phyloP scores from a whole-genome alignment of 2,113 vertebrate species.

The Hiodon alosoides region DNA sequence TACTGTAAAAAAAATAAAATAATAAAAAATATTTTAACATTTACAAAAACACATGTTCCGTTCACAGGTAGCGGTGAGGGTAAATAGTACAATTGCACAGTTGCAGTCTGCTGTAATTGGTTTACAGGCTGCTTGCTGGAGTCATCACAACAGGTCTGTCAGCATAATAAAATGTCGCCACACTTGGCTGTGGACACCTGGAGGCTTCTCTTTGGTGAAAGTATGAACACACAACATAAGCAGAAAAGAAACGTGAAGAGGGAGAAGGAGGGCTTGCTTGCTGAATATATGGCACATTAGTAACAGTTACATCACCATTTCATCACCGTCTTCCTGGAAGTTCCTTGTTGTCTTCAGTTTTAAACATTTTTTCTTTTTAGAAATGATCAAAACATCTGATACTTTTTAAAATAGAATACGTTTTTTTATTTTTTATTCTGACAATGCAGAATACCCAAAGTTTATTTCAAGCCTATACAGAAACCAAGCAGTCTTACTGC shows the following conservation, averaged over 20 bases:
- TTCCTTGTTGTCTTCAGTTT: conserved; percentile 64
- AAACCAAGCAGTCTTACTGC: background rate
- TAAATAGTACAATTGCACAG: background rate
- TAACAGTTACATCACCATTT: conserved; percentile 69
- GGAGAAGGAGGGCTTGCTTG: conserved; percentile 55
- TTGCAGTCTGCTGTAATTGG: too few relatives aligned
- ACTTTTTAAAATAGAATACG: conserved; percentile 10
- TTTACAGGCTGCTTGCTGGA: background rate
- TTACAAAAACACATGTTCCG: too few relatives aligned
- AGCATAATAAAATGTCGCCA: conserved; percentile 6
- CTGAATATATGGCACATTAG: conserved; percentile 69
- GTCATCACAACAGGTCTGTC: conserved; percentile 7
- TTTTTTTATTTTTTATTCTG: background rate
- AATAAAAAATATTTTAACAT: too few relatives aligned
- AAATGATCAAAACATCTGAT: conserved; percentile 9
- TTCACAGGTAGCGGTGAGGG: background rate
- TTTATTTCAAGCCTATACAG: background rate
- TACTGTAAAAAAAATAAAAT: too few relatives aligned
- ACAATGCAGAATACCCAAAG: background rate
- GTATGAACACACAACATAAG: conserved; percentile 1
- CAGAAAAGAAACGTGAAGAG: conserved; percentile 34
- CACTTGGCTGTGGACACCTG: conserved; percentile 5
- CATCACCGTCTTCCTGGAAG: conserved; percentile 68
- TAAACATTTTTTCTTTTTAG: conserved; percentile 9
- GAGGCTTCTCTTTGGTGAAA: background rate